Percentiles rank a stretch among this genome's conserved stretches.
Evolutionary conservation across 2,113 vertebrate genomes (phyloP).

Genomic region (Lepisosteus osseus): DNA sequence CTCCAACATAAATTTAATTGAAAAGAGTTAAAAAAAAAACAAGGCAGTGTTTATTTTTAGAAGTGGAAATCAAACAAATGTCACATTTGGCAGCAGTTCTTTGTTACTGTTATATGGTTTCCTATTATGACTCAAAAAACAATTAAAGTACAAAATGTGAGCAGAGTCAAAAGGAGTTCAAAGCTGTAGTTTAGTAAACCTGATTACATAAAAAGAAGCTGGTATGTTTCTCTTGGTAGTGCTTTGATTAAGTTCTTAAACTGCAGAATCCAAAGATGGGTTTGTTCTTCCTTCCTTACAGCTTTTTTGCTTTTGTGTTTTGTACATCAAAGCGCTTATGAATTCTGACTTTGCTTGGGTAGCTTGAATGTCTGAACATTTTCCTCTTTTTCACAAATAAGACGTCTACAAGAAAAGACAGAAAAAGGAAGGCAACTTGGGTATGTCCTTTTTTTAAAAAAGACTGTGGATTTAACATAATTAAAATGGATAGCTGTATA

Average conservation of each 20-base stretch:
- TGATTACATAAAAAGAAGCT: background rate
- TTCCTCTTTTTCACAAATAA: too few species aligned
- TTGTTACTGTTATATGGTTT: background rate
- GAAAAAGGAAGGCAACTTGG: too few species aligned
- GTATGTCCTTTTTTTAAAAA: background rate
- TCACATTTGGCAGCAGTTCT: slow-evolving; percentile 1
- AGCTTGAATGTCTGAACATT: background rate
- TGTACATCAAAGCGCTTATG: background rate
- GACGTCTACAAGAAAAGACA: background rate
- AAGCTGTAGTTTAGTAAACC: background rate
- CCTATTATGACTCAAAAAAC: background rate
- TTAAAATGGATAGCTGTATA: too few species aligned
- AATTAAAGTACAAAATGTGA: background rate
- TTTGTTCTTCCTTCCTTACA: background rate
- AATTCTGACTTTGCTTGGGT: background rate
- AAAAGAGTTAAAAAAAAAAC: background rate
- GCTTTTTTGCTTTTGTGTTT: background rate
- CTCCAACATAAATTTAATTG: too few species aligned
- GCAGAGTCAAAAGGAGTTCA: background rate
- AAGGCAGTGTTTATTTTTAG: slow-evolving; percentile 1
- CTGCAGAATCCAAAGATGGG: slow-evolving; percentile 31
- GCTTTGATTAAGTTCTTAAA: slow-evolving; percentile 26
- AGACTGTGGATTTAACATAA: background rate
- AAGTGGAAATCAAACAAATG: slow-evolving; percentile 4
- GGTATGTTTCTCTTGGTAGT: background rate